Base-by-base conservation (phyloP, 2,113 vertebrate species). In the Platycercus adscitus region DNA sequence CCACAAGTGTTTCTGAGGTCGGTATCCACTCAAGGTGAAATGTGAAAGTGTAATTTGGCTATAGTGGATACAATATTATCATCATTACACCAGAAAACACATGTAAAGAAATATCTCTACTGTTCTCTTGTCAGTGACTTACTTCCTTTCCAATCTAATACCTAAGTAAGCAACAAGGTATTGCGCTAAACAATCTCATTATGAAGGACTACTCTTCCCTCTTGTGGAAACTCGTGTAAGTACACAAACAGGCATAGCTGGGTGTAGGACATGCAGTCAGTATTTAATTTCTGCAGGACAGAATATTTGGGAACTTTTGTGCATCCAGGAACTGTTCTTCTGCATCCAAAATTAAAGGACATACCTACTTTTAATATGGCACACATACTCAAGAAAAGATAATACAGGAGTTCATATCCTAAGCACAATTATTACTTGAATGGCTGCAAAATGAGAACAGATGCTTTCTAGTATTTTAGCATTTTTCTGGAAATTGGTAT, bases 201-300 rank as follows among this genome's bases (percentile, higher is more conserved):
- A 60, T 6, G 26, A 95, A 97, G 95, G 90, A 55, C 73, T 68
- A 95, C 94, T 86, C 92, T 96, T 97, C 98, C 98, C 97, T 97
- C 98, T 98, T 91, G 93, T 98, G 98, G 98, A 94, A 79, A 88
- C 77, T 8, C 10, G 7, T 44, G 21, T 64, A 96, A 97, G 78
- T 75, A 69, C 96, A 98, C 3, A 2, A 49, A 39, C 3, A 56
- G 25, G 49, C 37, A 8, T 0, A 44, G 25, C 8, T 9, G 17
- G 14, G 23, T 13, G 1, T 9, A 12, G 19, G 53, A 53, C 21
- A 39, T 33, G 35, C 52, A 39, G 17, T 13, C 18, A n/a, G 29
- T 20, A 10, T 19, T 78, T 70, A 10, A 13, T 37, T 70, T 53
- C 41, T 52, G 13, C 37, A 53, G 55, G 15, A 47, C 11, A n/a